A percentile compares a stretch with the other conserved stretches of the same genome.
Conservation (phyloP, 2,113 vertebrate genomes). For the Cyprinodon variegatus region DNA sequence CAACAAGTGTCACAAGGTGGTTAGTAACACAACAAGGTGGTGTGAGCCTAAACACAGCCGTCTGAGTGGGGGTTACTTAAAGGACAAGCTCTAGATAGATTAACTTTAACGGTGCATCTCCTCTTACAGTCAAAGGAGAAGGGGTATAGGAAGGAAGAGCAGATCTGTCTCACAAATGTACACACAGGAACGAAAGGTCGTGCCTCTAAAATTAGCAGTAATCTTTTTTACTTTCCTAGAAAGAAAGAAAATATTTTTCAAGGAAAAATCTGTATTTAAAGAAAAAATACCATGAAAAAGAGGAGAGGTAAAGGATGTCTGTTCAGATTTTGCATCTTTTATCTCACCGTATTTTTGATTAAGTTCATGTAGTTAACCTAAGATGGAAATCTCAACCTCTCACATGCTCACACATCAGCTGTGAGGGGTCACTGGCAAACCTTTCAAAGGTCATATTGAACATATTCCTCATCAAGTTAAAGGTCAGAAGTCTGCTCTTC, state of each 20-base stretch:
- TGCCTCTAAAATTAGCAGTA: constrained; percentile 69
- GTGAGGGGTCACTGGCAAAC: constrained; percentile 48
- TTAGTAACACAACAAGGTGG: not conserved
- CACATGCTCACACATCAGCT: constrained; percentile 20
- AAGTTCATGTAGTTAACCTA: constrained; percentile 7
- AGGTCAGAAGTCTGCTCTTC: constrained; percentile 50
- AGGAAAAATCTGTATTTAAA: constrained; percentile 2
- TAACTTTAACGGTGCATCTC: constrained; percentile 51
- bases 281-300: not conserved
- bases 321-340: constrained; percentile 10
- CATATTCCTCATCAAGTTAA: constrained; percentile 58
- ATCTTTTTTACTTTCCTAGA: constrained; percentile 27
- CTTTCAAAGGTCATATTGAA: constrained; percentile 56
- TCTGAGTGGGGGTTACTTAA: constrained; percentile 29
- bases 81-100: constrained; percentile 66
- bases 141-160: constrained; percentile 18
- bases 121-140: constrained; percentile 55
- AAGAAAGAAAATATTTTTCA: constrained; percentile 3
- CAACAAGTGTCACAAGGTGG: not conserved
- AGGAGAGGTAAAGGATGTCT: not conserved
- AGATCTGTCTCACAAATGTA: constrained; percentile 32
- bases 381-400: constrained; percentile 26
- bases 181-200: constrained; percentile 73
- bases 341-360: not conserved
- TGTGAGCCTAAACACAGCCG: not conserved